A percentile compares a stretch with the other conserved stretches of the same genome.
Evolutionary conservation across 2,797 vertebrate species (phyloP).

Genomic region (Petrocephalus sullivani): DNA sequence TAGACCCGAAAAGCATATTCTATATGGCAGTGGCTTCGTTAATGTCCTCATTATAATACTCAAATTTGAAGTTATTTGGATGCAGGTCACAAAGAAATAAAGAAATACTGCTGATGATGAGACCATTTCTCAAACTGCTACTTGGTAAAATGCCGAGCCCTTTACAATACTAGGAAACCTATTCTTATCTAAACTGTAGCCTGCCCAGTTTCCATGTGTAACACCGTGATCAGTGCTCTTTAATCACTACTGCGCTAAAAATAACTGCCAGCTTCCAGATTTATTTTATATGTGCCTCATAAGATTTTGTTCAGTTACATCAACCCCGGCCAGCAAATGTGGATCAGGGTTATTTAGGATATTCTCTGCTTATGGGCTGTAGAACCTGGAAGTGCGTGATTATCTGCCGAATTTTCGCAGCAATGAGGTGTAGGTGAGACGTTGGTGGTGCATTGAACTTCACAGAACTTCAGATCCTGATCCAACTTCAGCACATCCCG

Average conservation of each 20-base stretch:
- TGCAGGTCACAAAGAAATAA: background rate
- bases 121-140: background rate
- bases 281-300: background rate
- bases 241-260: background rate
- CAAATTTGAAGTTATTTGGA: background rate
- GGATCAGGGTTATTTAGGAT: background rate
- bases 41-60: background rate
- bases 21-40: too few species aligned
- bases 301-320: background rate
- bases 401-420: background rate
- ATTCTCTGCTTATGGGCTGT: background rate
- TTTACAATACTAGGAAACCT: background rate
- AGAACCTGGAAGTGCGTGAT: background rate
- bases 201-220: background rate
- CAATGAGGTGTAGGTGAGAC: background rate
- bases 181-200: background rate
- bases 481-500: background rate
- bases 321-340: background rate
- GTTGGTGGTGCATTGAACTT: background rate
- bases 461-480: too few species aligned
- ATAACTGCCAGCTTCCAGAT: background rate
- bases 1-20: background rate
- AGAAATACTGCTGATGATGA: background rate
- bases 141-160: background rate
- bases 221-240: background rate